phyloP scores from a whole-genome alignment of 2,888 invertebrate genomes.

The Phytoseiulus persimilis region DNA sequence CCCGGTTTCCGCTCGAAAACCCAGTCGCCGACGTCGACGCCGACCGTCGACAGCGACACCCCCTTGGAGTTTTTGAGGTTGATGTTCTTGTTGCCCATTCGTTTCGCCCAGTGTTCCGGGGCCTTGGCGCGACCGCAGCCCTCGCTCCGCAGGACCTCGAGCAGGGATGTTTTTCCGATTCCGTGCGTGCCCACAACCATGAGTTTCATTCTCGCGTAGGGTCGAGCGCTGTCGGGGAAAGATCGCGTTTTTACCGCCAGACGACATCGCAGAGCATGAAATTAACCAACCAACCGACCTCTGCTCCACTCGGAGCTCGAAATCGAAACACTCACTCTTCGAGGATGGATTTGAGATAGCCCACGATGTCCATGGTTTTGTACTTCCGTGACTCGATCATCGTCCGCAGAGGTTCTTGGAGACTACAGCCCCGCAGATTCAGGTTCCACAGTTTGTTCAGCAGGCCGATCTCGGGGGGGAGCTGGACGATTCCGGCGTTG shows the following conservation, averaged over 20 bases:
- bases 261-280: constrained; percentile 12
- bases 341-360: constrained; percentile 68
- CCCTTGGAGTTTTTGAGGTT: constrained; percentile 66
- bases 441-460: constrained; percentile 91
- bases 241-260: constrained; percentile 15
- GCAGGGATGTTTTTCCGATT: constrained; percentile 77
- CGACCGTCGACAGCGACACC: constrained; percentile 84
- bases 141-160: constrained; percentile 78
- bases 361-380: constrained; percentile 85
- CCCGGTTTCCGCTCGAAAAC: constrained; percentile 74
- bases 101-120: constrained; percentile 81
- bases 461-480: constrained; percentile 90
- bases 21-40: constrained; percentile 95
- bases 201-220: constrained; percentile 87
- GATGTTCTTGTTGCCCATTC: constrained; percentile 82
- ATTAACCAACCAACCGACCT: no score
- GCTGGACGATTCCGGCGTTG: constrained; percentile 70
- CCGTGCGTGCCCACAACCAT: constrained; percentile 86
- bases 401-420: constrained; percentile 75
- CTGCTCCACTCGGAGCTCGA: no score
- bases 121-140: constrained; percentile 64
- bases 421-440: constrained; percentile 76
- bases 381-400: constrained; percentile 85
- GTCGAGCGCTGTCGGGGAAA: constrained; percentile 60
- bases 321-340: constrained; percentile 55